Base-by-base conservation (phyloP, 2,113 vertebrate genomes). In the Psephotus haematonotus region DNA sequence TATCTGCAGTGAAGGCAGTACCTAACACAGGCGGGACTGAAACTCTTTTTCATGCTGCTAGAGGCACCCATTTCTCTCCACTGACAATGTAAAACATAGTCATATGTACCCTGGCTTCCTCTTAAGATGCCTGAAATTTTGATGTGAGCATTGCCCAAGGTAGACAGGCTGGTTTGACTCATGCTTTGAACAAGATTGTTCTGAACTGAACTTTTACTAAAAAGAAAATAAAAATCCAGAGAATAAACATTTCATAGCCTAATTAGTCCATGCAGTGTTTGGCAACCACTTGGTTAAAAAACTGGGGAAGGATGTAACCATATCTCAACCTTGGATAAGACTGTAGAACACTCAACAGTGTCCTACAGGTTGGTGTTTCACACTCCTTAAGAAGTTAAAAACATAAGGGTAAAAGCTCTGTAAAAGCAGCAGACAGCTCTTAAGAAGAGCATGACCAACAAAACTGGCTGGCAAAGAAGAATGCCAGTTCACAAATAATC, bases 281-380 rank as follows among this genome's bases (percentile, higher is more conserved):
- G 28, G 19, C n/a, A 79, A 63, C 9, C 14, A n/a, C 27, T 69
- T 60, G 35, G 74, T 46, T 43, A n/a, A 68, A 59, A 65, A 60
- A 63, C 28, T 7, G 0, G 1, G 4, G 12, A 20, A 59, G 49
- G 3, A 4, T 4, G 2, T 35, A 53, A 53, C n/a, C 27, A 4
- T 59, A 49, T 27, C 15, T 59, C 70, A 89, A 75, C 31, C 24
- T 87, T 39, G 13, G 44, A 20, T 57, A 71, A 39, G 8, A 29
- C 10, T 41, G 23, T 64, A 29, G 20, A 44, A 75, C 11, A 23
- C 13, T 43, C 65, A 59, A 14, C 33, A n/a, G 13, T n/a, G 33
- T 59, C 20, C 55, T 67, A 46, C 6, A 64, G 22, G 17, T 46
- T 75, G 35, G 9, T 75, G 47, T 33, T 86, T 83, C 39, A 25